Evolutionary conservation across 1,140 invertebrate genomes (phyloP), one percentile per base, ranked within the genome.

Genomic region (Andrena cerasifolii): DNA sequence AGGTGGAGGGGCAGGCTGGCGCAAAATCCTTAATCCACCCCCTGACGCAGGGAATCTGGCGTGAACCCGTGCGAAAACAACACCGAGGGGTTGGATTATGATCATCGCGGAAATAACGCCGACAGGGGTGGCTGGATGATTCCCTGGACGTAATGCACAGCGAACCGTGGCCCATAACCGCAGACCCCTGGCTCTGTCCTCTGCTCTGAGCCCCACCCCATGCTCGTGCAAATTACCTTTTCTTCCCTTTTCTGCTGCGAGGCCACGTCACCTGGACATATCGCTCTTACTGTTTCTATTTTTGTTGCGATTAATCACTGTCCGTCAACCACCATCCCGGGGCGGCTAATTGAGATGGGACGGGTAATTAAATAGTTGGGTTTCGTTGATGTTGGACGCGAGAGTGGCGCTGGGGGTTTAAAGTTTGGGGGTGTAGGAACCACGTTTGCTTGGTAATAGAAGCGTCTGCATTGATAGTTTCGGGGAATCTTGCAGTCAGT

Each of bases 1-100:
- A n/a, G n/a, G n/a, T 26, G 26, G 47, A 33, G 28, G 18, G 51
- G 31, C 31, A 49, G 77, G 68, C 10, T 40, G 61, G 67, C 70
- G 79, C 54, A 67, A 83, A 78, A 86, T 67, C 66, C 66, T 84
- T 83, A 83, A 80, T 77, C 82, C 78, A 73, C 49, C 81, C n/a
- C 36, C 56, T 70, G 71, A 31, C 56, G 45, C 14, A 51, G 26
- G 45, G 58, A 80, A 83, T 83, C 78, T 73, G 72, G 66, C 72
- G 78, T 56, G 78, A 80, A 77, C 58, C 53, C 66, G 77, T 58
- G 59, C 65, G 77, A 79, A 59, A 75, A 82, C 77, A 82, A 79
- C 65, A 63, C 24, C 40, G 66, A 62, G 56, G 72, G 67, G 47
- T 14, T 72, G 61, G 72, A 80, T 77, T 77, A 80, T 79, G 81